These are phyloP conservation scores for Amiota mariae DNA, from an alignment of 2,888 invertebrate genomes.

Conservation along the genomic window DNA sequence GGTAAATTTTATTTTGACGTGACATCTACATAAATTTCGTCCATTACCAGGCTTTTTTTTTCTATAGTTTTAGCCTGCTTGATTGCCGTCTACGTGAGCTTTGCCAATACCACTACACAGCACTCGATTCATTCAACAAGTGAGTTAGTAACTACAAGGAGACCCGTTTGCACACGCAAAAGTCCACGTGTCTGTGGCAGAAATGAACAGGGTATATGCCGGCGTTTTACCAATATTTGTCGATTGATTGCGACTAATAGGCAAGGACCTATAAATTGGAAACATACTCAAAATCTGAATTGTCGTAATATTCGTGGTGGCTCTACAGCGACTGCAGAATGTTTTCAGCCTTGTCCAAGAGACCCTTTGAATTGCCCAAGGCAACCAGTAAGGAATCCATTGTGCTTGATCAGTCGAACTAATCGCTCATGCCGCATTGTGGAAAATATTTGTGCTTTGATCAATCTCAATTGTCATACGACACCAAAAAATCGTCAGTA, in stretches of 20 bases:
- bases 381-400: constrained; percentile 26
- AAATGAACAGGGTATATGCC: constrained; percentile 40
- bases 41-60: too few species aligned
- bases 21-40: too few species aligned
- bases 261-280: constrained; percentile 17
- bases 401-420: constrained; percentile 50
- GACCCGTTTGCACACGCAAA: constrained; percentile 35
- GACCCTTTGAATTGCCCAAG: constrained; percentile 45
- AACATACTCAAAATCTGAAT: constrained; percentile 40
- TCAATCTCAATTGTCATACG: constrained; percentile 49
- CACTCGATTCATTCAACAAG: too few species aligned
- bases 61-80: too few species aligned
- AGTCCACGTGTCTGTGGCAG: constrained; percentile 54
- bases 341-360: constrained; percentile 33
- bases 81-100: too few species aligned
- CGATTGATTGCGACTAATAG: constrained; percentile 43
- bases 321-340: not conserved
- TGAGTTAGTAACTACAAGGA: too few species aligned
- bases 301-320: constrained; percentile 43
- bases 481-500: constrained; percentile 50
- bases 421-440: constrained; percentile 46
- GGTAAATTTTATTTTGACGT: too few species aligned
- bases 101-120: too few species aligned
- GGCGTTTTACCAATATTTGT: constrained; percentile 51
- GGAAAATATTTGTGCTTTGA: constrained; percentile 50